Evolutionary conservation across 2,888 invertebrate species (phyloP).

Genomic region (Sipunculus nudus): DNA sequence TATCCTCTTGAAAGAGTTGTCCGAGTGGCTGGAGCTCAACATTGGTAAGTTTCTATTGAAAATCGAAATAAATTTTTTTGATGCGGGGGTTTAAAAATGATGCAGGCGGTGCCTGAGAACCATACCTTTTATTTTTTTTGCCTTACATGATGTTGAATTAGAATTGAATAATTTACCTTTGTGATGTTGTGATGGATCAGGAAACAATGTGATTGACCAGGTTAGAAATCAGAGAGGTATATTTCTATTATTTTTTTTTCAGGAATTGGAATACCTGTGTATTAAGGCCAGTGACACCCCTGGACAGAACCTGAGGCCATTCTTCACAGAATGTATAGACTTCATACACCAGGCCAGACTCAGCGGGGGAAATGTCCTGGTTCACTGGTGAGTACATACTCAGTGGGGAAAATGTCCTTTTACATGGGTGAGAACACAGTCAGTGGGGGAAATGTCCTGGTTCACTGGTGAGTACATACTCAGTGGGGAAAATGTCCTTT

Average conservation of each 20-base stretch:
- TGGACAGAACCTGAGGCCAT: conserved; percentile 91
- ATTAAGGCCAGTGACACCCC: conserved; percentile 96
- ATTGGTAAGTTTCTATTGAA: too few species aligned
- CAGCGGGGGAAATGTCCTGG: conserved; percentile 84
- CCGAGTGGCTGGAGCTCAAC: too few species aligned
- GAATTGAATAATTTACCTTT: too few species aligned
- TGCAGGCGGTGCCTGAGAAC: too few species aligned
- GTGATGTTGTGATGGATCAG: too few species aligned
- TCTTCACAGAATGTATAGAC: conserved; percentile 92
- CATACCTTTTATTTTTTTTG: too few species aligned
- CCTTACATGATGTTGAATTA: too few species aligned
- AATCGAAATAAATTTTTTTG: too few species aligned
- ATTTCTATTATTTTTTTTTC: conserved; percentile 57
- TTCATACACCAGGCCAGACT: conserved; percentile 94
- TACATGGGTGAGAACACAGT: conserved; percentile 77
- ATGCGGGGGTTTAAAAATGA: too few species aligned
- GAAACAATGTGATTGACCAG: too few species aligned
- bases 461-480: conserved; percentile 82
- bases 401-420: background rate
- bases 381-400: conserved; percentile 82
- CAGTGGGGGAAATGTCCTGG: conserved; percentile 84
- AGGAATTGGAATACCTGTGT: conserved; percentile 96
- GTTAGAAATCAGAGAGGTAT: background rate
- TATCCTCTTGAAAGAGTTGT: too few species aligned
- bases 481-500: background rate